Conservation (phyloP, 2,113 vertebrate genomes). For the Campylomormyrus numenius region DNA sequence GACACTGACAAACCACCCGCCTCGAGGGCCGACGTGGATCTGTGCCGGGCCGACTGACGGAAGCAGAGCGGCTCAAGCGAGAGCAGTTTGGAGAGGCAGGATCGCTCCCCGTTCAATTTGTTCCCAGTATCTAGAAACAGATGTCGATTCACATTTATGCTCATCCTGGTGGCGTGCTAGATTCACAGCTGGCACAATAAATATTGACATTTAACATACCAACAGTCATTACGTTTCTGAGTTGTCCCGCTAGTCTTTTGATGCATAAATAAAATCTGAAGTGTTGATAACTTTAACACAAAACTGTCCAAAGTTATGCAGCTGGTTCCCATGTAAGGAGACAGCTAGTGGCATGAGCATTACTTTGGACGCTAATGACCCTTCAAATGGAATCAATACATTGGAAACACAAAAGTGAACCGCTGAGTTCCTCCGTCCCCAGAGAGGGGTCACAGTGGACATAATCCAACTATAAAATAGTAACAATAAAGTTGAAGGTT, state of each 20-base stretch:
- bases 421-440: not conserved
- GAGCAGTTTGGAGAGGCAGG: not conserved
- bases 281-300: not conserved
- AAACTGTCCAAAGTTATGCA: not conserved
- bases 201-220: not conserved
- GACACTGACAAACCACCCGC: conserved; percentile 8
- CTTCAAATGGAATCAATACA: not conserved
- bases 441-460: not conserved
- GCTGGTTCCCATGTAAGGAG: not conserved
- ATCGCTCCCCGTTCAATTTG: not conserved
- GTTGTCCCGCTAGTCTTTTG: not conserved
- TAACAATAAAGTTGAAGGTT: conserved; percentile 38
- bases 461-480: conserved; percentile 24
- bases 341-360: not conserved
- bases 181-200: not conserved
- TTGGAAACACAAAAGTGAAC: not conserved
- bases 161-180: not conserved
- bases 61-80: not conserved
- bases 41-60: not conserved
- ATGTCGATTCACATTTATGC: not conserved
- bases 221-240: not conserved
- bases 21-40: not conserved
- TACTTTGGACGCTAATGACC: not conserved
- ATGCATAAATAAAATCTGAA: not conserved
- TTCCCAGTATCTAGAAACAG: not conserved